Conservation (phyloP, 2,113 vertebrate genomes). For the Meriones unguiculatus region DNA sequence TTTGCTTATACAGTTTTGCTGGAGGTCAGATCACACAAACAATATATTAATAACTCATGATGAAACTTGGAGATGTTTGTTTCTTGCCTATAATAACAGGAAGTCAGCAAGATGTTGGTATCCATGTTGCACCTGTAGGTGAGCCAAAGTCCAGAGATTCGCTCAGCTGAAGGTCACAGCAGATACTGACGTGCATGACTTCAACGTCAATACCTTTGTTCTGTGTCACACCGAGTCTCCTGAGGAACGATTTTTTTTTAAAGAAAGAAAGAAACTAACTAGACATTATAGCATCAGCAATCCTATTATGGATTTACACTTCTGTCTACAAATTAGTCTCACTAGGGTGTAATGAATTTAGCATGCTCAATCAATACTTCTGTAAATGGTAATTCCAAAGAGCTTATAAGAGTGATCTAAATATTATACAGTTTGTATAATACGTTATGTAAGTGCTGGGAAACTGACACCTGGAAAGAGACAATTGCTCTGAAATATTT, state of each 20-base stretch:
- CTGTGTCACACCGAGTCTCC: background rate
- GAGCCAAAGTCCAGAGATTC: background rate
- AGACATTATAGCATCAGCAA: background rate
- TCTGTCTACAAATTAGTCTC: slow-evolving; percentile 21
- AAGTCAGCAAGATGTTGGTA: background rate
- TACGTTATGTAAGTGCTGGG: background rate
- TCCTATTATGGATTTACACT: background rate
- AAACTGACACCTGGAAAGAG: background rate
- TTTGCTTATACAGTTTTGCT: background rate
- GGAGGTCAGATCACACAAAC: slow-evolving; percentile 3
- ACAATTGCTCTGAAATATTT: background rate
- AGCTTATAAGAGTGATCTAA: background rate
- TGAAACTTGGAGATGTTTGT: background rate
- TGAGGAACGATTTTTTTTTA: background rate
- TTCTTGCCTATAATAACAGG: background rate
- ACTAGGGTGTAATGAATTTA: background rate
- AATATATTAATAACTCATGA: background rate
- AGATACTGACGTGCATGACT: background rate
- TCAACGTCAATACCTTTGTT: background rate
- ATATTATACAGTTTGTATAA: background rate
- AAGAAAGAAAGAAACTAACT: background rate
- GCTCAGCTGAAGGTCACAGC: background rate
- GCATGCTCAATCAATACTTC: background rate
- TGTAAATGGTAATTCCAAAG: background rate
- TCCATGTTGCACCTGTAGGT: background rate